Conservation (phyloP, 2,888 invertebrate genomes). For the Oligia fasciuncula region DNA sequence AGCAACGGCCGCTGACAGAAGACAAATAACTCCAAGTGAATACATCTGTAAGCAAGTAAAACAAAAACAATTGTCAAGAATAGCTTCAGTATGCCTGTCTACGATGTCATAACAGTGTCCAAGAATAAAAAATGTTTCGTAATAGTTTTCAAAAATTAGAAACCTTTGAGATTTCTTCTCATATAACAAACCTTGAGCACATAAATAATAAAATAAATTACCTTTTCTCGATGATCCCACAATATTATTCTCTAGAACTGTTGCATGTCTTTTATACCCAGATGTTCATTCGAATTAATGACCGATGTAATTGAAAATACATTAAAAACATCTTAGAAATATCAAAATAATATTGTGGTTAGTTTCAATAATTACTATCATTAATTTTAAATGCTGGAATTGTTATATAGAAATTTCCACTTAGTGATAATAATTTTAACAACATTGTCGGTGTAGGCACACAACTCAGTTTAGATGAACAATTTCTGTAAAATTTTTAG, state of each 20-base stretch:
- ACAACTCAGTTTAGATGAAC: not conserved
- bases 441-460: not conserved
- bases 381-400: conserved; percentile 14
- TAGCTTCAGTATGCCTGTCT: not conserved
- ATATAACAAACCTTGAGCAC: not conserved
- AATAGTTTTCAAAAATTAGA: not conserved
- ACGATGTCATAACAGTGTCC: not conserved
- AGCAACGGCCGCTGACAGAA: conserved; percentile 69
- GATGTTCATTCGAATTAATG: conserved; percentile 48
- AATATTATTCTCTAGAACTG: not conserved
- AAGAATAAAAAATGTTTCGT: not conserved
- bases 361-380: conserved; percentile 5
- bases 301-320: conserved; percentile 59
- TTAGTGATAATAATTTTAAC: not conserved
- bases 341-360: conserved; percentile 46
- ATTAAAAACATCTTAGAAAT: conserved; percentile 61
- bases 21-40: conserved; percentile 68
- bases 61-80: not conserved
- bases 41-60: conserved; percentile 71
- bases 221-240: conserved; percentile 25
- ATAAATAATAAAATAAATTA: conserved; percentile 26
- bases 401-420: conserved; percentile 45
- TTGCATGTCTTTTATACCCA: conserved; percentile 49
- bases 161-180: not conserved
- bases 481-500: too few relatives aligned